These are phyloP conservation scores for Cheilosia scutellata DNA, from an alignment of 2,888 invertebrate species.

Conservation along the genomic window DNA sequence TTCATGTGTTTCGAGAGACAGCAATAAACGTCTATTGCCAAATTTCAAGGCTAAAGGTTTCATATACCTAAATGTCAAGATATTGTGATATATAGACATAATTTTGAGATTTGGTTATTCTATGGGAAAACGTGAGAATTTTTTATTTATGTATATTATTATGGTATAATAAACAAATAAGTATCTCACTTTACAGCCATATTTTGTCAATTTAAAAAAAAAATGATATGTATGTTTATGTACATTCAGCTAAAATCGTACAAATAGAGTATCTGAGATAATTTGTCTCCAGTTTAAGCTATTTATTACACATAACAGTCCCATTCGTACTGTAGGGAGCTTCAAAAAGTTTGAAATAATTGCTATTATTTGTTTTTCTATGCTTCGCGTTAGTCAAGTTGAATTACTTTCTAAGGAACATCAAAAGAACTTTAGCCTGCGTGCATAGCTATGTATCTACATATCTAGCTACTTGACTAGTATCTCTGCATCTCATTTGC, in stretches of 20 bases:
- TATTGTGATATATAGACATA: too few species aligned
- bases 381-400: slow-evolving; percentile 51
- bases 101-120: too few species aligned
- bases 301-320: background rate
- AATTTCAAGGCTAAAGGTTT: too few species aligned
- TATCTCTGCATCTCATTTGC: slow-evolving; percentile 50
- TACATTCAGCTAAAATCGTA: background rate
- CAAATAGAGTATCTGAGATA: background rate
- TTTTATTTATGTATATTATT: too few species aligned
- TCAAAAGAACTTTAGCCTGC: background rate
- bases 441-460: background rate
- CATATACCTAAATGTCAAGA: too few species aligned
- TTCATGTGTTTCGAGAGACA: too few species aligned
- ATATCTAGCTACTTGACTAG: background rate
- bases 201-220: too few species aligned
- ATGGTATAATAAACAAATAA: too few species aligned
- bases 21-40: too few species aligned
- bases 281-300: background rate
- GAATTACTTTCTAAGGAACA: slow-evolving; percentile 60
- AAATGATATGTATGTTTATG: too few species aligned
- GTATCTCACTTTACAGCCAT: too few species aligned
- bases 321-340: background rate
- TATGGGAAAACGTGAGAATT: too few species aligned
- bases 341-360: slow-evolving; percentile 57
- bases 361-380: slow-evolving; percentile 66